These are phyloP conservation scores for Ciconia nigra DNA, from an alignment of 2,797 vertebrate species.

Conservation along the genomic window DNA sequence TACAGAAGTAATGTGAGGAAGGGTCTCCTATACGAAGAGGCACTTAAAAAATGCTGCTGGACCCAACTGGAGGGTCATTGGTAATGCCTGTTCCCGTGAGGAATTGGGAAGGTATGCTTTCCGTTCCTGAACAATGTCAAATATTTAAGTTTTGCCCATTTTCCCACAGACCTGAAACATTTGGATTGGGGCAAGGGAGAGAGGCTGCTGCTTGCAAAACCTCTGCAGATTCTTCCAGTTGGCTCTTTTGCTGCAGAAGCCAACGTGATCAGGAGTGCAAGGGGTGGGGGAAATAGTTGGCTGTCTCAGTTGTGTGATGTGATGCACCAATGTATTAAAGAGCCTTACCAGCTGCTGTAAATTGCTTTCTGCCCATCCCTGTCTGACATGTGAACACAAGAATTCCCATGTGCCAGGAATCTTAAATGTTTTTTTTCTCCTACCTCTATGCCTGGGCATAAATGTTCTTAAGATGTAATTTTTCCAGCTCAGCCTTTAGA, in stretches of 20 bases:
- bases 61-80: accelerated
- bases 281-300: neutral
- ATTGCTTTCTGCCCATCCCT: neutral
- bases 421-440: neutral
- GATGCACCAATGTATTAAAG: neutral
- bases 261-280: neutral
- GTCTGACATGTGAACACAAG: neutral
- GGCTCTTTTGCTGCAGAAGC: neutral
- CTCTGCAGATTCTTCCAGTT: neutral
- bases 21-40: neutral
- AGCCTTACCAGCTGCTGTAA: neutral
- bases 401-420: constrained; percentile 35
- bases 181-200: neutral
- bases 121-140: neutral
- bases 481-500: constrained; percentile 15
- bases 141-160: neutral
- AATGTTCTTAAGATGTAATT: constrained; percentile 21
- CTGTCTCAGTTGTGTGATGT: neutral
- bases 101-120: accelerated
- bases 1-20: neutral
- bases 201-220: neutral
- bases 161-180: neutral
- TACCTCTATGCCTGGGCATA: neutral
- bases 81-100: neutral
- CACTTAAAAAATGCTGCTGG: neutral